phyloP scores from a whole-genome alignment of 2,888 invertebrate genomes.

The Portevinia maculata region DNA sequence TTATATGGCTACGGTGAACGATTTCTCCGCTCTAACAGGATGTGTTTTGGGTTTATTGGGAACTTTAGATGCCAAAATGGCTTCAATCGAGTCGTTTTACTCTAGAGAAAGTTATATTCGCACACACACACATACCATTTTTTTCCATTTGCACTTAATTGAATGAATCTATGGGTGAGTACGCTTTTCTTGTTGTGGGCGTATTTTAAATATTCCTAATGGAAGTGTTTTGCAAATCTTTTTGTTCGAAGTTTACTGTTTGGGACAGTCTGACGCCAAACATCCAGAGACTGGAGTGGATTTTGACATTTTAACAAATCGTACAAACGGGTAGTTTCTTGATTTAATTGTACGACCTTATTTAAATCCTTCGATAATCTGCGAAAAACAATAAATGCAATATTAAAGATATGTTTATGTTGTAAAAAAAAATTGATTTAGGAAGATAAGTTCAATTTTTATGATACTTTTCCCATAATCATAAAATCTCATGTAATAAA shows the following conservation, averaged over 20 bases:
- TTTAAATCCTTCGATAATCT: no score
- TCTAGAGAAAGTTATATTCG: background rate
- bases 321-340: no score
- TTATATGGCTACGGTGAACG: constrained; percentile 60
- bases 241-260: constrained; percentile 33
- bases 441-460: no score
- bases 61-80: constrained; percentile 60
- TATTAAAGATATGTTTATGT: no score
- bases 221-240: constrained; percentile 51
- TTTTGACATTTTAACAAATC: background rate
- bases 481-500: no score
- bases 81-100: constrained; percentile 43
- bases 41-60: constrained; percentile 42
- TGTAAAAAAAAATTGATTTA: no score
- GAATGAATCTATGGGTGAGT: constrained; percentile 28
- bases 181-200: constrained; percentile 28
- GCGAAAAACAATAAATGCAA: no score
- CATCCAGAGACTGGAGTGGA: background rate
- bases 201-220: constrained; percentile 57
- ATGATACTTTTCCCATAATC: no score
- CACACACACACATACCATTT: background rate
- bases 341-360: no score
- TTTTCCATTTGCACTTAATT: constrained; percentile 13
- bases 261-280: constrained; percentile 37
- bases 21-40: constrained; percentile 42